phyloP scores from a whole-genome alignment of 2,113 vertebrate genomes.

The Menura novaehollandiae region DNA sequence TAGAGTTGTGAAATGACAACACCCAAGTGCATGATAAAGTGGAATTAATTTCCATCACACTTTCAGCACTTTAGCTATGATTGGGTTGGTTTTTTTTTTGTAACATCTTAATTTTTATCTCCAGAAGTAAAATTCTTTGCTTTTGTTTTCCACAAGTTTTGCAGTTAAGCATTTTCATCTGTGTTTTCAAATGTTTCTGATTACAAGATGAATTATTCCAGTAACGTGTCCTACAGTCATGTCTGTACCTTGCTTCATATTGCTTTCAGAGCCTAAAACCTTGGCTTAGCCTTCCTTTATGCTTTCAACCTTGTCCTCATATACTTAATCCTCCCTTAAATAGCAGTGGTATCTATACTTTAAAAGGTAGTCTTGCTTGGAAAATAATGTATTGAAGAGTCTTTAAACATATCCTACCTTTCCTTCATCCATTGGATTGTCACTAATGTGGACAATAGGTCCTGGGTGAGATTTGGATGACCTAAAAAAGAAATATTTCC shows the following conservation, averaged over 20 bases:
- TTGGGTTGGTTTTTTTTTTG: accelerated
- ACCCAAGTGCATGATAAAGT: not conserved
- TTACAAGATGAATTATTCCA: not conserved
- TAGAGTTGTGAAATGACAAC: not conserved
- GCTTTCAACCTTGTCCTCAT: not conserved
- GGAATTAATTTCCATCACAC: not conserved
- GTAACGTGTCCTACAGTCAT: not conserved
- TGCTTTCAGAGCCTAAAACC: not conserved
- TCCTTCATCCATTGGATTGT: conserved; percentile 99
- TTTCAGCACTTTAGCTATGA: not conserved
- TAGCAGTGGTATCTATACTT: not conserved
- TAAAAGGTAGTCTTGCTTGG: not conserved
- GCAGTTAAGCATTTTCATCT: not conserved
- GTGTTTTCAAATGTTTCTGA: not conserved
- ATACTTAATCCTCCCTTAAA: not conserved
- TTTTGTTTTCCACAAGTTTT: not conserved
- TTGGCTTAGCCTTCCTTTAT: not conserved
- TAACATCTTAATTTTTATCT: not conserved
- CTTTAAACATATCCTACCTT: conserved; percentile 79
- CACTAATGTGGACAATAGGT: conserved; percentile 97
- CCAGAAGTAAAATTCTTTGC: not conserved
- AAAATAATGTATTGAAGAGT: not conserved
- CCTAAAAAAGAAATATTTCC: conserved; percentile 67
- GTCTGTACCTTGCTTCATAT: not conserved
- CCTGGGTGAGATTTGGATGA: conserved; percentile 98